Evolutionary conservation across 2,113 vertebrate genomes (phyloP).

Genomic region (Isurus oxyrinchus): DNA sequence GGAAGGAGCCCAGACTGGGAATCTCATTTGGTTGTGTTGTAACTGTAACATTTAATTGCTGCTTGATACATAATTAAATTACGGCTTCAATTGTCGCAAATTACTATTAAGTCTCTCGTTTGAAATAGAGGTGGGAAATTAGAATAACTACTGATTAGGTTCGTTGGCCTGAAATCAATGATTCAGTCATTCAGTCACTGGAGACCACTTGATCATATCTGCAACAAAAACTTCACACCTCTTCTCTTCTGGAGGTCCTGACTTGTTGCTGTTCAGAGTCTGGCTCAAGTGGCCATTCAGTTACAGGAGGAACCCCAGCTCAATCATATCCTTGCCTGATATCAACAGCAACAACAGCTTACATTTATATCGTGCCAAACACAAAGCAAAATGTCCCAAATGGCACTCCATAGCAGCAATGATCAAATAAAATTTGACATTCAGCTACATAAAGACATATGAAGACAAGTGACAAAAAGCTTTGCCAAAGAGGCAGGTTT

Average conservation of each 20-base stretch:
- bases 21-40: neutral
- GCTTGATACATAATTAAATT: neutral
- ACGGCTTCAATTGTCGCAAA: neutral
- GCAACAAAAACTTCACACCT: neutral
- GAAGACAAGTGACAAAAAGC: neutral
- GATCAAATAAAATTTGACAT: neutral
- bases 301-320: neutral
- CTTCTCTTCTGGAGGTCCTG: neutral
- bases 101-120: neutral
- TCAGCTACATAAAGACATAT: neutral
- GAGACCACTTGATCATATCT: neutral
- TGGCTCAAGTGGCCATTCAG: neutral
- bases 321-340: too few relatives aligned
- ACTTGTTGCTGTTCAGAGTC: neutral
- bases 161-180: constrained; percentile 22
- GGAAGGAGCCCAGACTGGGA: neutral
- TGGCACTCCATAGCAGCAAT: neutral
- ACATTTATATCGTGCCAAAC: neutral
- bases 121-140: neutral
- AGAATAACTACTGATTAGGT: constrained; percentile 14
- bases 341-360: neutral
- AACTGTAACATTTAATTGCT: neutral
- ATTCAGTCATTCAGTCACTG: neutral
- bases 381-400: neutral
- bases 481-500: neutral